These are phyloP conservation scores for Cyclura pinguis DNA, from an alignment of 2,797 vertebrate species.

Conservation along the genomic window DNA sequence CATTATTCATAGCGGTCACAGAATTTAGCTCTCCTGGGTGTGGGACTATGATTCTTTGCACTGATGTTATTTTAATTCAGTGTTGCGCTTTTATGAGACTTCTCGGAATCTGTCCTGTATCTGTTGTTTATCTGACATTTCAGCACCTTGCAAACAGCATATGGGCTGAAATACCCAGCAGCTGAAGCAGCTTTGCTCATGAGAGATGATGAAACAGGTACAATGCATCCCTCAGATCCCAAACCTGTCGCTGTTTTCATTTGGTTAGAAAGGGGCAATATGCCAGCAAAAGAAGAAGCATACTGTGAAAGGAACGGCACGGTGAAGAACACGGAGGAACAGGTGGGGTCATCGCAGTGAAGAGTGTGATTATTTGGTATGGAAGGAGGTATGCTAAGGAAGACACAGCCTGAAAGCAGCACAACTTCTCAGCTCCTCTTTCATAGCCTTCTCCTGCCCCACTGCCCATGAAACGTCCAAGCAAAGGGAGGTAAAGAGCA, in stretches of 20 bases:
- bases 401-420: constrained; percentile 72
- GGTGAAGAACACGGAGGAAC: not conserved
- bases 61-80: constrained; percentile 41
- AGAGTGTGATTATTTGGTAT: constrained; percentile 62
- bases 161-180: constrained; percentile 28
- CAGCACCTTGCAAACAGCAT: constrained; percentile 45
- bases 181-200: constrained; percentile 17
- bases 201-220: constrained; percentile 1
- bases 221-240: constrained; percentile 19
- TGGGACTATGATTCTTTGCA: not conserved
- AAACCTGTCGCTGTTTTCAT: constrained; percentile 38
- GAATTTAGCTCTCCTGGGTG: not conserved
- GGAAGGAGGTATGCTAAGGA: constrained; percentile 79
- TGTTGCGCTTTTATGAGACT: constrained; percentile 22
- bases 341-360: constrained; percentile 21
- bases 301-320: not conserved
- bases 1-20: not conserved
- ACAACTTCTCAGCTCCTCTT: constrained; percentile 78
- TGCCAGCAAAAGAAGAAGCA: constrained; percentile 47
- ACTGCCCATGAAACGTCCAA: constrained; percentile 81
- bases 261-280: constrained; percentile 33
- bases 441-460: constrained; percentile 86
- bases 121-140: constrained; percentile 39
- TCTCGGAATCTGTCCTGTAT: constrained; percentile 39
- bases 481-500: constrained; percentile 83